Base-by-base conservation (phyloP, 64 coral and sea anemone species). In the Pachyseris speciosa region DNA sequence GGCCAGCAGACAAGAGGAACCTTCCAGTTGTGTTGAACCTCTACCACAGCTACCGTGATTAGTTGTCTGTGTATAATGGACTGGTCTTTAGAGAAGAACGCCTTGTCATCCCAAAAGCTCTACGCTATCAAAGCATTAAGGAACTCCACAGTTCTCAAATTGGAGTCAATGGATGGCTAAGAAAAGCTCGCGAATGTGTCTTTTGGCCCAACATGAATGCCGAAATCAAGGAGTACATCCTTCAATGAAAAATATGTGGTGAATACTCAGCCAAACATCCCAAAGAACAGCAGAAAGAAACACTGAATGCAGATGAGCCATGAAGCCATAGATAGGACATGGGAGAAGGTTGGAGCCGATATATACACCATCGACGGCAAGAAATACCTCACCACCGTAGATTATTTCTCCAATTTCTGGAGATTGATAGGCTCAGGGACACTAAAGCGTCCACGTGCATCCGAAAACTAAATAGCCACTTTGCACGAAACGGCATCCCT, bases 401-500 rank as follows among this genome's bases (percentile, higher is more conserved):
- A 90, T 48, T 90, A 90, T 38, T 67, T 80, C 59, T 81, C 60
- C 17, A 71, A 58, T 30, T 91, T 83, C 77, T 59, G 89, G 89
- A 91, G 50, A 91, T 91, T 20, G 50, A 91, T 67, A 27, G 3
- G 31, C 60, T 84, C 44, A 19, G 29, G 33, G 64, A 83, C 19
- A 72, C 64, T 13, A 92, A 44, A 50, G 77, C 78, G 32, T 44
- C 5, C 19, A 64, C 74, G n/a, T 52, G 55, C 15, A 68, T 90
- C 7, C 63, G 58, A 20, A 89, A 89, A 34, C 32, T 89, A 1
- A 89, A 89, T 50, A 16, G 37, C 74, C 87, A 90, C 29, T 90
- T 90, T 57, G 55, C 74, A 32, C 65, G 87, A 30, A 24, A 81
- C 7, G 63, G 74, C 13, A 90, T 90, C 15, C 87, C 87, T 26